Evolutionary conservation across 1,140 invertebrate genomes (phyloP).

Genomic region (Nebria ingens): DNA sequence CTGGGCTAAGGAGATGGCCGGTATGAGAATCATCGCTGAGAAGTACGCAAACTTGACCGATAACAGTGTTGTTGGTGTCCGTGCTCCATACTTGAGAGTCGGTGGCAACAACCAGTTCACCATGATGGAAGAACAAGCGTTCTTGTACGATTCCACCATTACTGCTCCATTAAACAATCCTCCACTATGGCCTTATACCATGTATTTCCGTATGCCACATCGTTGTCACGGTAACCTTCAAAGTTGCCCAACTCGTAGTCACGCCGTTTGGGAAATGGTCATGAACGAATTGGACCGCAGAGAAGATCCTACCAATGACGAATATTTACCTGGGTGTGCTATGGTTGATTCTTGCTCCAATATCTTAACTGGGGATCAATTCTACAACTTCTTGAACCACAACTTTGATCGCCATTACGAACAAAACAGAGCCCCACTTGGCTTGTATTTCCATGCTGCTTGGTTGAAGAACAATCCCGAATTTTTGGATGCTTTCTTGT

Average conservation of each 20-base stretch:
- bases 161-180: slow-evolving; percentile 85
- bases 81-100: slow-evolving; percentile 84
- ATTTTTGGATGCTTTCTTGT: slow-evolving; percentile 84
- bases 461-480: slow-evolving; percentile 94
- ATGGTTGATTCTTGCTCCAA: slow-evolving; percentile 96
- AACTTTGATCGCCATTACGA: slow-evolving; percentile 94
- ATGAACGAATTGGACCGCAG: slow-evolving; percentile 90
- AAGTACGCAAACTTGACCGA: slow-evolving; percentile 89
- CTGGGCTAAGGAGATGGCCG: slow-evolving; percentile 95
- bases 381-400: slow-evolving; percentile 92
- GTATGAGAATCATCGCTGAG: slow-evolving; percentile 85
- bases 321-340: slow-evolving; percentile 85
- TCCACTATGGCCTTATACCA: slow-evolving; percentile 93
- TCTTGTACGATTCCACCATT: slow-evolving; percentile 92
- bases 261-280: slow-evolving; percentile 97
- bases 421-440: slow-evolving; percentile 85
- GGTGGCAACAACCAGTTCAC: slow-evolving; percentile 95
- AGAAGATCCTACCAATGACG: slow-evolving; percentile 84
- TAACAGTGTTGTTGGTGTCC: slow-evolving; percentile 86
- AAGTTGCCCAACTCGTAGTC: slow-evolving; percentile 81
- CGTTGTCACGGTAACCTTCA: slow-evolving; percentile 88
- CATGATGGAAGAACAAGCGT: slow-evolving; percentile 96
- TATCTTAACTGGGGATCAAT: slow-evolving; percentile 85
- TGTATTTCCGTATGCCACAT: slow-evolving; percentile 95
- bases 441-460: slow-evolving; percentile 91